Conservation (phyloP, 2,797 vertebrate genomes). For the Helostoma temminkii region DNA sequence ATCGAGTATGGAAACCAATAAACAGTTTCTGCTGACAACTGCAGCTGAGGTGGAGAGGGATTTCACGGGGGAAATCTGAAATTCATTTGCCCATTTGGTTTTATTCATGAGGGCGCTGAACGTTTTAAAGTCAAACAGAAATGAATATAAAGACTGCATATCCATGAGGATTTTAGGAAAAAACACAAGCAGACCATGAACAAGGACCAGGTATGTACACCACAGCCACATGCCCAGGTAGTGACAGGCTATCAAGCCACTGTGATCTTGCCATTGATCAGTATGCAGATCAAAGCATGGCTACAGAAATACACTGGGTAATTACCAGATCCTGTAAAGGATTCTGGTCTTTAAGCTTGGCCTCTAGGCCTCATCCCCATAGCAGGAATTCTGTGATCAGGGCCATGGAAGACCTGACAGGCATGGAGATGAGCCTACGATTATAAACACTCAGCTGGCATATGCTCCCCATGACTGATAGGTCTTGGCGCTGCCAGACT, state of each 20-base stretch:
- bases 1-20: conserved; percentile 36
- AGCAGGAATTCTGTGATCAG: conserved; percentile 69
- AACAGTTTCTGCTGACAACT: conserved; percentile 45
- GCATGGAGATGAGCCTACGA: conserved; percentile 58
- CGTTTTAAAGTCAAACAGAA: conserved; percentile 1
- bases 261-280: conserved; percentile 78
- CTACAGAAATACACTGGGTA: conserved; percentile 67
- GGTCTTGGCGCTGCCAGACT: conserved; percentile 55
- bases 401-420: conserved; percentile 59
- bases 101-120: conserved; percentile 22
- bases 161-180: conserved; percentile 18
- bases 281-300: conserved; percentile 71
- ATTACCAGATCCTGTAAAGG: conserved; percentile 74
- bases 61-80: conserved; percentile 52
- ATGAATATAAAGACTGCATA: conserved; percentile 14
- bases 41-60: conserved; percentile 19
- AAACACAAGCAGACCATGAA: conserved; percentile 7
- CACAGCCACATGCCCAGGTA: neutral
- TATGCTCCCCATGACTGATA: conserved; percentile 61
- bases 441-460: conserved; percentile 65
- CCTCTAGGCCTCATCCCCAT: conserved; percentile 63
- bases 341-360: conserved; percentile 72
- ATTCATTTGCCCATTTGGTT: conserved; percentile 47
- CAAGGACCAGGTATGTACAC: conserved; percentile 4
- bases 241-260: conserved; percentile 60